Evolutionary conservation across 1,140 invertebrate genomes (phyloP).

Genomic region (Antheraea pernyi): DNA sequence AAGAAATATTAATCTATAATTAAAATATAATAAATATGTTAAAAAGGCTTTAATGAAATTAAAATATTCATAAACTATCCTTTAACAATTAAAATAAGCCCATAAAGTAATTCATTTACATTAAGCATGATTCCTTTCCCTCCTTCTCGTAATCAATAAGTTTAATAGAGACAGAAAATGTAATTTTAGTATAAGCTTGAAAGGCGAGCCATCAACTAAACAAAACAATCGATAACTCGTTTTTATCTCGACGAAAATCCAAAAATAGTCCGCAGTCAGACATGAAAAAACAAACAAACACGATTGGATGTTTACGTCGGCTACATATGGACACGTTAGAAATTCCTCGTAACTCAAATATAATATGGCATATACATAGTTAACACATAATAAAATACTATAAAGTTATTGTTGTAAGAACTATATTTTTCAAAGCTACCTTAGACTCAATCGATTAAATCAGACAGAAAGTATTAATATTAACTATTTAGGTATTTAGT

Average conservation of each 20-base stretch:
- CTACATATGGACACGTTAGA: not conserved
- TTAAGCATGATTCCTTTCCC: not conserved
- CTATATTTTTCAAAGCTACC: no score
- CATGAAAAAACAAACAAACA: slow-evolving; percentile 23
- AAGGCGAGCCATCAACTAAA: slow-evolving; percentile 10
- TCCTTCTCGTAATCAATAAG: not conserved
- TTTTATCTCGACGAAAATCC: slow-evolving; percentile 16
- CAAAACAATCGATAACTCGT: slow-evolving; percentile 22
- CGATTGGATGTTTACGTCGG: slow-evolving; percentile 18
- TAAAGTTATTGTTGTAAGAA: no score
- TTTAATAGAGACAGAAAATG: not conserved
- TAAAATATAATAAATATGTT: no score
- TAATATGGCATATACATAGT: not conserved
- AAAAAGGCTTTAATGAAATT: no score
- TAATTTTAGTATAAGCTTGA: slow-evolving; percentile 8
- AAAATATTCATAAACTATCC: not conserved
- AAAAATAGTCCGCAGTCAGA: slow-evolving; percentile 21
- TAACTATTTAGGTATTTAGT: no score
- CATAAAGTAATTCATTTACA: no score
- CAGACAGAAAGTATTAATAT: no score
- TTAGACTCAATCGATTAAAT: no score
- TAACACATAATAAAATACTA: not conserved
- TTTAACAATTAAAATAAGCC: not conserved
- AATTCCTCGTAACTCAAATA: not conserved
- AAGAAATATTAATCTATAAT: no score